These are phyloP conservation scores for Euwallacea similis DNA, from an alignment of 1,140 invertebrate genomes.

Conservation along the genomic window DNA sequence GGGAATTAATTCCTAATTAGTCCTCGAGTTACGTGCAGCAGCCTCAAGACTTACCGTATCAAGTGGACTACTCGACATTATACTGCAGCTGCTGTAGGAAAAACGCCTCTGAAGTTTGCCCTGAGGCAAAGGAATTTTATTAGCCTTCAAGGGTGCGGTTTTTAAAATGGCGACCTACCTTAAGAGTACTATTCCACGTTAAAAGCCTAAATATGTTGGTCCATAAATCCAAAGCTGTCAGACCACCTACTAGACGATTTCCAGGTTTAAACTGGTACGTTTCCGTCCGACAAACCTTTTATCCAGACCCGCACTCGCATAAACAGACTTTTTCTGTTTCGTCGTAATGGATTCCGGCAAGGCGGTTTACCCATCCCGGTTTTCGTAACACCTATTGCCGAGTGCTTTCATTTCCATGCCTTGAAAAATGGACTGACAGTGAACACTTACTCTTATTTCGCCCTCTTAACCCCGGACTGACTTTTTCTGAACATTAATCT, in stretches of 20 bases:
- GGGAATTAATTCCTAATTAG: too few relatives aligned
- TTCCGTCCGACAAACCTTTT: slow-evolving; percentile 23
- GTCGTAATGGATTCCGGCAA: slow-evolving; percentile 32
- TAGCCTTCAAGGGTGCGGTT: too few relatives aligned
- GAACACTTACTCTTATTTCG: slow-evolving; percentile 42
- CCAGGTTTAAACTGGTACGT: slow-evolving; percentile 8
- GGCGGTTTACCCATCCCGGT: background rate
- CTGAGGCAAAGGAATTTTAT: background rate
- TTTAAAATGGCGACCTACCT: too few relatives aligned
- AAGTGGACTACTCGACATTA: background rate
- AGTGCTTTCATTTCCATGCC: slow-evolving; percentile 37
- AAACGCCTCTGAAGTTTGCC: background rate
- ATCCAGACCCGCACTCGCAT: slow-evolving; percentile 19
- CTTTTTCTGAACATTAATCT: slow-evolving; percentile 41
- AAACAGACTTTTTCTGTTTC: slow-evolving; percentile 34
- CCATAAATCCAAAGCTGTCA: slow-evolving; percentile 17
- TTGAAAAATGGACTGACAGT: slow-evolving; percentile 40
- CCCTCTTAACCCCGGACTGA: slow-evolving; percentile 36
- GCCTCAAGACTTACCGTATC: background rate
- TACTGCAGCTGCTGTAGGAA: background rate
- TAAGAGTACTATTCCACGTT: background rate
- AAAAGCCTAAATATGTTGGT: slow-evolving; percentile 27
- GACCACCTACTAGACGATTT: slow-evolving; percentile 13
- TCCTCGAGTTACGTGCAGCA: background rate
- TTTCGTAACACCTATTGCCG: slow-evolving; percentile 29